Evolutionary conservation across 2,797 vertebrate genomes (phyloP).

Genomic region (Discoglossus pictus): DNA sequence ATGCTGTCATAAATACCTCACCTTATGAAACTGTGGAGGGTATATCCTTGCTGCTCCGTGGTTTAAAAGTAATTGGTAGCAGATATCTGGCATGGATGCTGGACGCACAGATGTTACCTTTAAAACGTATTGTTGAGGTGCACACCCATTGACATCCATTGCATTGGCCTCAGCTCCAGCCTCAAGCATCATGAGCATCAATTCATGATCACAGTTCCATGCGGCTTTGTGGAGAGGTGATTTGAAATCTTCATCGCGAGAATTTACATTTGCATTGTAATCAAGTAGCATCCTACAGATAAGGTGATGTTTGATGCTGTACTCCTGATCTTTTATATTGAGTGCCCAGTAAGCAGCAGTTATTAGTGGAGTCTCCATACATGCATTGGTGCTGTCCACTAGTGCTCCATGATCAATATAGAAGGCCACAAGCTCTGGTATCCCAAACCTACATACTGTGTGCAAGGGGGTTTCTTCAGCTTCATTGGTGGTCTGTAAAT

Average conservation of each 20-base stretch:
- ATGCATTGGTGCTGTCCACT: conserved; percentile 77
- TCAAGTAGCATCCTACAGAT: conserved; percentile 87
- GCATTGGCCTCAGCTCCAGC: conserved; percentile 80
- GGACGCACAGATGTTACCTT: conserved; percentile 86
- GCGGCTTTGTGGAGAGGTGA: conserved; percentile 92
- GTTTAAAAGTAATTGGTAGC: conserved; percentile 91
- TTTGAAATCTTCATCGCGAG: conserved; percentile 86
- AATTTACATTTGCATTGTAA: conserved; percentile 80
- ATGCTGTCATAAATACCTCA: conserved; percentile 63
- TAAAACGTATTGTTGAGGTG: conserved; percentile 88
- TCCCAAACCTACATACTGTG: conserved; percentile 78
- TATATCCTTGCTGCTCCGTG: conserved; percentile 84
- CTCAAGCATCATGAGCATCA: conserved; percentile 89
- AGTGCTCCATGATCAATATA: conserved; percentile 80
- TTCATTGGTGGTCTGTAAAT: conserved; percentile 76
- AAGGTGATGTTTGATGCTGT: conserved; percentile 84
- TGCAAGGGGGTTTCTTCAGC: conserved; percentile 89
- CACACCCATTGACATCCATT: conserved; percentile 93
- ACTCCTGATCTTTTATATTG: conserved; percentile 81
- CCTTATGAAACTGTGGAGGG: conserved; percentile 96
- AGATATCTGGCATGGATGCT: conserved; percentile 78
- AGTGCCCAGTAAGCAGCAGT: conserved; percentile 87
- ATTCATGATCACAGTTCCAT: conserved; percentile 91
- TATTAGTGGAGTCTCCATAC: conserved; percentile 84
- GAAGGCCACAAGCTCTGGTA: conserved; percentile 82